Evolutionary conservation across 2,113 vertebrate species (phyloP).

Genomic region (Ptilorrhoa leucosticta): DNA sequence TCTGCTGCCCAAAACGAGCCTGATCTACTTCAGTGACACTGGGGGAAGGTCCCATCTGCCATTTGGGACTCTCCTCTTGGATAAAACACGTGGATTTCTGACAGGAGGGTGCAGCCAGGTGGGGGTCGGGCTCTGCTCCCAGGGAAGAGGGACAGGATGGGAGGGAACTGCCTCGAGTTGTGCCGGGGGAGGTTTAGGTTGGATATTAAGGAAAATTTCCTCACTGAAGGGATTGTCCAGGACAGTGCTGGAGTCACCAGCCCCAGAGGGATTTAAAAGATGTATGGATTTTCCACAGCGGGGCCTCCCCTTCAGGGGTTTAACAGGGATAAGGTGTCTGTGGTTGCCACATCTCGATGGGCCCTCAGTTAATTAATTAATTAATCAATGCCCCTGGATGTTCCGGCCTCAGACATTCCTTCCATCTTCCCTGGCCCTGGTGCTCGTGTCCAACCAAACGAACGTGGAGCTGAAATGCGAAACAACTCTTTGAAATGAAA

Average conservation of each 20-base stretch:
- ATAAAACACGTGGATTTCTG: fast-evolving
- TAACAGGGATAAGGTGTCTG: background rate
- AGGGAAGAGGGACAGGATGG: background rate
- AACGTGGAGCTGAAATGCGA: background rate
- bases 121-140: background rate
- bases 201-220: background rate
- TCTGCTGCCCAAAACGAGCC: background rate
- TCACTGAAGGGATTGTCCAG: background rate
- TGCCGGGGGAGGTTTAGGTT: background rate
- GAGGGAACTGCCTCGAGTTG: background rate
- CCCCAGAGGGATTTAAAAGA: background rate
- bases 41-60: background rate
- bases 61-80: background rate
- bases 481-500: background rate
- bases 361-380: background rate
- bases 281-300: background rate
- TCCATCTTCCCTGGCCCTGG: background rate
- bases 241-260: background rate
- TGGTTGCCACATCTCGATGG: background rate
- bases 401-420: background rate
- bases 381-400: fast-evolving
- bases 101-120: background rate
- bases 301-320: background rate
- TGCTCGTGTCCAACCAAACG: background rate
- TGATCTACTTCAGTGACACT: too few relatives aligned